Base-by-base conservation (phyloP, 2,888 invertebrate genomes). In the Volucella inflata region DNA sequence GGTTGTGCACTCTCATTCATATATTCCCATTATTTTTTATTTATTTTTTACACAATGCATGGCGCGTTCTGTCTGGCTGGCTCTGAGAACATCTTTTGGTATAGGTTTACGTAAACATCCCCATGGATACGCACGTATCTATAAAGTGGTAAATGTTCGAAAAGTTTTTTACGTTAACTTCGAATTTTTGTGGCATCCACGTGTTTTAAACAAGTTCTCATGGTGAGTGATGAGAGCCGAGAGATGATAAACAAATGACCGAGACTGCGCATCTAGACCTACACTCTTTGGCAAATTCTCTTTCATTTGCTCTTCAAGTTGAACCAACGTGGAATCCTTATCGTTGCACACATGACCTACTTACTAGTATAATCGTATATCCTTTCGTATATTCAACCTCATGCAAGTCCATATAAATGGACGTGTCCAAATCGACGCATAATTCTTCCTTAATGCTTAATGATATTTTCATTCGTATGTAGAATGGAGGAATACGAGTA, bases 391-490 rank as follows among this genome's bases (percentile, higher is more conserved):
- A 65, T 55, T 46, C 44, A 55, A 46, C 64, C 53, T 46, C n/a
- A 46, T 17, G 42, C 16, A 21, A 36, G 72, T 48, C 36, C 42
- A 57, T 11, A 71, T 42, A 62, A 71, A 71, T 64, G 64, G 64
- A 78, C n/a, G 40, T 17, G n/a, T 51, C 68, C 11, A 40, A 72
- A 59, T 50, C 44, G 65, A 48, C 59, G 38, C 88, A 90, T 89
- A 88, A 88, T 89, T 90, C 89, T 89, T 89, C 87, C 88, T 88
- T 88, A 89, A 89, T 89, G 87, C 87, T 87, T 87, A 88, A 88
- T 87, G 87, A 88, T 89, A 87, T 88, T 88, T 89, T 88, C 87
- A 88, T 88, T 88, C 87, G 65, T 51, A 51, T 74, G 65, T 59
- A 55, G 40, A 53, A 10, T 42, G 42, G 30, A 6, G 30, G 1